A percentile compares a stretch with the other conserved stretches of the same genome.
Evolutionary conservation across 2,797 vertebrate genomes (phyloP).

Genomic region (Sylvia borin): DNA sequence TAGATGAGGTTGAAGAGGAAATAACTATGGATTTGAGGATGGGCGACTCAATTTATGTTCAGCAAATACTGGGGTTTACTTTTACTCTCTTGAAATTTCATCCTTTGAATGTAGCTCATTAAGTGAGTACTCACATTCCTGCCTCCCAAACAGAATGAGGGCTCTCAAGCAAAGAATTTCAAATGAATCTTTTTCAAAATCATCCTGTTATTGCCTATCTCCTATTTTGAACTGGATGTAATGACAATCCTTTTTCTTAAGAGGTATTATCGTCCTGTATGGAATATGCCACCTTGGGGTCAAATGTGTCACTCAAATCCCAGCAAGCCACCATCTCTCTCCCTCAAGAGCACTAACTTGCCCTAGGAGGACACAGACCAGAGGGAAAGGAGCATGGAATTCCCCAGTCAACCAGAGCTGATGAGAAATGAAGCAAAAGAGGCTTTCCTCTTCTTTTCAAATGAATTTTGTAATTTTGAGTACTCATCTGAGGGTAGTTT

Average conservation of each 20-base stretch:
- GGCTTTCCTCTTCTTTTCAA: neutral
- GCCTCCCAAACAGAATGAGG: conserved; percentile 24
- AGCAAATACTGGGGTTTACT: conserved; percentile 14
- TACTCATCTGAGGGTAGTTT: neutral
- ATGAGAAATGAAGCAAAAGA: neutral
- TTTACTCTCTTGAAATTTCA: conserved; percentile 13
- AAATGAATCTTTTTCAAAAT: conserved; percentile 6
- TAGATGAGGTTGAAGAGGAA: neutral
- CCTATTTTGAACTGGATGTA: conserved; percentile 4
- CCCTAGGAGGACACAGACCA: neutral
- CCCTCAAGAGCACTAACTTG: neutral
- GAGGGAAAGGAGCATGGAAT: neutral
- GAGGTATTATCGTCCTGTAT: neutral
- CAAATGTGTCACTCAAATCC: neutral
- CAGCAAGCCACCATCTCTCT: neutral
- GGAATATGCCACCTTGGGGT: neutral
- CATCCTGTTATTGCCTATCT: neutral
- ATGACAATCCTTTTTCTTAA: conserved; percentile 26
- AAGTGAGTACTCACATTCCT: conserved; percentile 16
- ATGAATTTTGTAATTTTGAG: neutral
- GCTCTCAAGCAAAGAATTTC: conserved; percentile 54
- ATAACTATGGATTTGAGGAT: neutral
- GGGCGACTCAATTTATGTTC: neutral
- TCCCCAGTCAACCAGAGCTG: neutral
- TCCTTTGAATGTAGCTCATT: conserved; percentile 39